A percentile compares a stretch with the other conserved stretches of the same genome.
Conservation (phyloP, 2,888 invertebrate species). For the Lumbricus terrestris region DNA sequence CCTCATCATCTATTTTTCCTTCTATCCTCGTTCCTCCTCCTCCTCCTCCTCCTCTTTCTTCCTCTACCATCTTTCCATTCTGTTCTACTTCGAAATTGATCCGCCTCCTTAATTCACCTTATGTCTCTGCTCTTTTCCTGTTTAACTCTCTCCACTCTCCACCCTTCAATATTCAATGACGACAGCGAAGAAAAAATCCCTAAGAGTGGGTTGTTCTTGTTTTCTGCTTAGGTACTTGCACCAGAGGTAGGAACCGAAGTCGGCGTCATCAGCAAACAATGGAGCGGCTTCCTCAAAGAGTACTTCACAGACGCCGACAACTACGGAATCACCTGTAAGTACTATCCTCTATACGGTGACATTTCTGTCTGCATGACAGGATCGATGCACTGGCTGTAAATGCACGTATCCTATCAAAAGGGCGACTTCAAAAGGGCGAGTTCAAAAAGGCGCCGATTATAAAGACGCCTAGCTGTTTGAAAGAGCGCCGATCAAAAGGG, state of each 20-base stretch:
- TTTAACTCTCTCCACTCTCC: background rate
- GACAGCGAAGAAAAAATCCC: background rate
- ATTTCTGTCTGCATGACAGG: background rate
- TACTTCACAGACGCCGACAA: constrained; percentile 78
- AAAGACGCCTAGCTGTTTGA: too few relatives aligned
- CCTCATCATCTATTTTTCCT: background rate
- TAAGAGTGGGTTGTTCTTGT: background rate
- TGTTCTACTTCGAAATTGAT: too few relatives aligned
- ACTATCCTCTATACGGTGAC: too few relatives aligned
- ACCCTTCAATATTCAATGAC: background rate
- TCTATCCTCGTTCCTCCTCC: background rate
- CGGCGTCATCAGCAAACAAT: constrained; percentile 82
- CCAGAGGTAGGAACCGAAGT: constrained; percentile 59
- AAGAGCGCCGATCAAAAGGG: too few relatives aligned
- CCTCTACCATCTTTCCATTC: too few relatives aligned
- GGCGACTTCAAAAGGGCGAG: too few relatives aligned
- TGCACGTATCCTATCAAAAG: too few relatives aligned
- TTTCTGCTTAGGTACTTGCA: constrained; percentile 3
- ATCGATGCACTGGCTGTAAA: background rate
- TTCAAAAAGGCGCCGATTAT: too few relatives aligned
- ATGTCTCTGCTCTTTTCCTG: background rate
- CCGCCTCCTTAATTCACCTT: background rate
- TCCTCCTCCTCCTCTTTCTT: too few relatives aligned
- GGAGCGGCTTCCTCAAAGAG: constrained; percentile 78
- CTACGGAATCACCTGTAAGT: constrained; percentile 65